Evolutionary conservation across 2,888 invertebrate genomes (phyloP), one percentile per base, ranked within the genome.

Genomic region (Tinea pellionella): DNA sequence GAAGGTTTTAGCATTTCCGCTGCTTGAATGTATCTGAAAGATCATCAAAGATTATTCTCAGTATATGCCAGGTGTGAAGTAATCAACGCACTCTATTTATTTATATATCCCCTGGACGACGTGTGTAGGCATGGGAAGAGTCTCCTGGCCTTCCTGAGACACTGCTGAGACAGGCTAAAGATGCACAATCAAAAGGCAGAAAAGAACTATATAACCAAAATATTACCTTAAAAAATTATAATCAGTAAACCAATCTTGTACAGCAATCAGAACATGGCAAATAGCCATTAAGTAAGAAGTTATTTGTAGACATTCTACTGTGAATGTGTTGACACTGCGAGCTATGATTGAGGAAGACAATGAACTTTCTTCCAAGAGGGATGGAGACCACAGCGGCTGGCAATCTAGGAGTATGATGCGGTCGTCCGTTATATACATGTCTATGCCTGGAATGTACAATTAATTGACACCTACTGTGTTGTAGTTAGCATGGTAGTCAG

Each of bases 191-290:
- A n/a, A n/a, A n/a, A n/a, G n/a, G n/a, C n/a, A n/a, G n/a, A n/a
- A n/a, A n/a, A n/a, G n/a, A n/a, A n/a, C n/a, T n/a, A n/a, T 24
- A 69, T 24, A 24, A 75, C 62, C 65, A n/a, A n/a, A n/a, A 65
- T 37, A n/a, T 37, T 37, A 91, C 91, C 95, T 93, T 63, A 94
- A 74, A 68, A 94, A 88, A 76, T 95, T 96, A 61, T 95, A 91
- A 78, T 96, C 96, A 2, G 93, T 89, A 71, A 94, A 94, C 92
- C 95, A 96, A 74, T 98, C 97, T 70, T 97, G 94, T 0, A 95
- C 93, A 37, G 97, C 90, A 61, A 98, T 88, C 7, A 98, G 88
- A 0, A 97, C 92, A 76, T 98, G 97, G 68, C 97, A 97, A 41
- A 97, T 93, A 1, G 95, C 94, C 85, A 97, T 91, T 59, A 98